Percentiles rank a stretch among this genome's conserved stretches.
Evolutionary conservation across 2,113 vertebrate species (phyloP).

Genomic region (Syrmaticus mikado): DNA sequence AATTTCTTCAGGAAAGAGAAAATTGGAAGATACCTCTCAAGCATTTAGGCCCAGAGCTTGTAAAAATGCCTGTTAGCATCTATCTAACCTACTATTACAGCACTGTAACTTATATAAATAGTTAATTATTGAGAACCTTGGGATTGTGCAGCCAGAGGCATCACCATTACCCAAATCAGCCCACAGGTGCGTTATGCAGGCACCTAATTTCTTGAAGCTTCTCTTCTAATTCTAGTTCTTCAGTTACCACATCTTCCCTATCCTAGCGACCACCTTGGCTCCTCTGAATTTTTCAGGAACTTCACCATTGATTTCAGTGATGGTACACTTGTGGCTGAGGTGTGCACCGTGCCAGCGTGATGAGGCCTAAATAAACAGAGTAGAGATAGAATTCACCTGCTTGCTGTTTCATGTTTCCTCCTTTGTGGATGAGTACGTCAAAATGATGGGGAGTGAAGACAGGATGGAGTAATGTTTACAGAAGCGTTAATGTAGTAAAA

Average conservation of each 20-base stretch:
- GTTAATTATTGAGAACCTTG: neutral
- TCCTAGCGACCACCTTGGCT: rapidly evolving
- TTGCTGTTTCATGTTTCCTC: rapidly evolving
- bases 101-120: neutral
- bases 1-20: neutral
- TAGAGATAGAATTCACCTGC: neutral
- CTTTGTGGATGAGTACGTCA: rapidly evolving
- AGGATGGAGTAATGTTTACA: neutral
- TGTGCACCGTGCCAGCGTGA: rapidly evolving
- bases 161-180: neutral
- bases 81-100: neutral
- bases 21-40: rapidly evolving
- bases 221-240: neutral
- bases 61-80: rapidly evolving
- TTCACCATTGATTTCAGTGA: neutral
- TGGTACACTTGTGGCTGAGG: rapidly evolving
- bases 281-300: neutral
- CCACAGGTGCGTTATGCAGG: no score
- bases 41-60: neutral
- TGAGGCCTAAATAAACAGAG: neutral
- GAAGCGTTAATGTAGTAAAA: neutral
- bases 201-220: neutral
- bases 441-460: neutral
- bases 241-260: neutral
- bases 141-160: neutral